Evolutionary conservation across 2,888 invertebrate species (phyloP).

Genomic region (Mermis nigrescens): DNA sequence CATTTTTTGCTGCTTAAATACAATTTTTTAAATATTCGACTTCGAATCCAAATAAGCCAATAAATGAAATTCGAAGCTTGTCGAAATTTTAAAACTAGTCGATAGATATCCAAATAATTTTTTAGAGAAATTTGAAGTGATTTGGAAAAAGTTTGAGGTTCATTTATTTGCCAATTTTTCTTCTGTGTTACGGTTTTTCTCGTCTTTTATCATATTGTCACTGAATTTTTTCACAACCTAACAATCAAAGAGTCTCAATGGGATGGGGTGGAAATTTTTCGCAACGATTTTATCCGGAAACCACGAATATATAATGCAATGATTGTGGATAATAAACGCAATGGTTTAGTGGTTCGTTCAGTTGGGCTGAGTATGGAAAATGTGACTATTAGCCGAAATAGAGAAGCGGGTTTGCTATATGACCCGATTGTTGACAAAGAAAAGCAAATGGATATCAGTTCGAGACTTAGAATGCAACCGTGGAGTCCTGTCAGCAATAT

Average conservation of each 20-base stretch:
- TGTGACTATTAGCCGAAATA: conserved; percentile 60
- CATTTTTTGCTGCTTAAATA: no score
- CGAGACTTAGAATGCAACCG: conserved; percentile 44
- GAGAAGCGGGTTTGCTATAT: conserved; percentile 68
- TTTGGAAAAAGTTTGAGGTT: no score
- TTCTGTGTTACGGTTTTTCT: no score
- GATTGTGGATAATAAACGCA: conserved; percentile 37
- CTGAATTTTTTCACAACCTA: conserved; percentile 22
- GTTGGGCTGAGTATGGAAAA: conserved; percentile 39
- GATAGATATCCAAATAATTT: no score
- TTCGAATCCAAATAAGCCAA: no score
- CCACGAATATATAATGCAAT: conserved; percentile 25
- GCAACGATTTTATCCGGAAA: conserved; percentile 70
- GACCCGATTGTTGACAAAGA: conserved; percentile 44
- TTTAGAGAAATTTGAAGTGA: no score
- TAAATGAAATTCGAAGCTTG: no score
- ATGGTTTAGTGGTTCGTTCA: conserved; percentile 44
- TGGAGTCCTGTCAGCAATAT: background rate
- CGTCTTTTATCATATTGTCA: no score
- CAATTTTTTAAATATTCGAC: no score
- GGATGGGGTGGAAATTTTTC: conserved; percentile 77
- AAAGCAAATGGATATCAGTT: conserved; percentile 72
- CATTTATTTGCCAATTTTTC: no score
- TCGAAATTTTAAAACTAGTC: no score
- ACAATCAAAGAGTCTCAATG: conserved; percentile 64